Conservation (phyloP, 2,113 vertebrate species). For the Aphelocoma coerulescens region DNA sequence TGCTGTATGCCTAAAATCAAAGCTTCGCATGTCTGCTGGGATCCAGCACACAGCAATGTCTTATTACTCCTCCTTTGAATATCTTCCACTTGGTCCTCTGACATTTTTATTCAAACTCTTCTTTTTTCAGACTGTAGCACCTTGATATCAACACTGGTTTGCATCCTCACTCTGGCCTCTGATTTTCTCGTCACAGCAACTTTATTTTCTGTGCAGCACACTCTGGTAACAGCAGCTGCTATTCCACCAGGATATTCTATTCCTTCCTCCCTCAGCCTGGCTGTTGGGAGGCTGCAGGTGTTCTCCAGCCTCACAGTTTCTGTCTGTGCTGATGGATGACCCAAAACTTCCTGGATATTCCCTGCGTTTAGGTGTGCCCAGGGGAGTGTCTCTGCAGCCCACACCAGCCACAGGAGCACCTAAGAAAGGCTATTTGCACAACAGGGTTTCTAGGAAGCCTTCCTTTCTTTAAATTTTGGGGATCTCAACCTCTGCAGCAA, state of each 20-base stretch:
- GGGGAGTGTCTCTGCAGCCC: not conserved
- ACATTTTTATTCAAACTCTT: not conserved
- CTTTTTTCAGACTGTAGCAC: not conserved
- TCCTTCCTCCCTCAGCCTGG: not conserved
- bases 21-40: not conserved
- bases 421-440: not conserved
- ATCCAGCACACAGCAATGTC: not conserved
- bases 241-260: not conserved
- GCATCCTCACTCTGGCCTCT: not conserved
- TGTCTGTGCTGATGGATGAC: rapidly evolving
- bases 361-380: not conserved
- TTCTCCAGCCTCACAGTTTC: not conserved
- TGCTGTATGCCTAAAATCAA: not conserved
- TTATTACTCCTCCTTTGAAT: not conserved
- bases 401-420: not conserved
- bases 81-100: not conserved
- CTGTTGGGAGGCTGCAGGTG: not conserved
- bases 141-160: not conserved
- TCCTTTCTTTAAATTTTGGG: not conserved
- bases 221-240: not conserved
- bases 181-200: not conserved
- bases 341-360: not conserved
- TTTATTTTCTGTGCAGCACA: not conserved
- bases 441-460: not conserved
- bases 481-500: not conserved